Base-by-base conservation (phyloP, 2,888 invertebrate genomes). In the Ophion ventricosus region DNA sequence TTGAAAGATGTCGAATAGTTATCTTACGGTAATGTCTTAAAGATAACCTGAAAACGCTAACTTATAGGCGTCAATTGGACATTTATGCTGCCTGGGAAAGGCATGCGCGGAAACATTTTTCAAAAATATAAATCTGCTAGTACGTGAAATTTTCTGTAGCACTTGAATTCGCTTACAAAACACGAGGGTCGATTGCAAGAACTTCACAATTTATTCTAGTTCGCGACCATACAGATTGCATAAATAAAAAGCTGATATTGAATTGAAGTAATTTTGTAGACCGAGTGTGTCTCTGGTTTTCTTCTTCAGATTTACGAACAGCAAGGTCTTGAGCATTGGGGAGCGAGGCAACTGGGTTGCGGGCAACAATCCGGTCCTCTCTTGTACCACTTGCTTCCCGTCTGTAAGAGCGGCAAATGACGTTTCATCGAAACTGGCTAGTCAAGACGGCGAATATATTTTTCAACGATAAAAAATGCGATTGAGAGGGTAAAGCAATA, bases 351-450 rank as follows among this genome's bases (percentile, higher is more conserved):
- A 75, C 88, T 89, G 4, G 90, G 89, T 73, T 89, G 90, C 14
- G 89, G 88, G 59, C 89, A 89, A 78, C 88, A 89, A 11, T 89
- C 86, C 20, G 89, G 86, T 74, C 89, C 87, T 66, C 87, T 88
- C 63, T 86, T 87, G 83, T 90, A 91, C 91, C 91, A 91, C 63
- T 91, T 91, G 23, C 77, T 40, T 5, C 90, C 87, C 3, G 80
- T 74, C 91, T 91, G 67, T 29, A 75, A 61, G 17, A 80, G 73
- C 4, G 4, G 17, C 4, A 26, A 76, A 72, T 70, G 29, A 63
- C 1, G 64, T 25, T 61, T 54, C 35, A 40, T 56, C 17, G 17
- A 14, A 49, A 17, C 4, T 1, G 3, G 2, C 17, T 49, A 49
- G 1, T 49, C 17, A 17, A 14, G 3, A 49, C 7, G 35, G 35